phyloP scores from a whole-genome alignment of 2,888 invertebrate species.

The Iselma pallidipennis region DNA sequence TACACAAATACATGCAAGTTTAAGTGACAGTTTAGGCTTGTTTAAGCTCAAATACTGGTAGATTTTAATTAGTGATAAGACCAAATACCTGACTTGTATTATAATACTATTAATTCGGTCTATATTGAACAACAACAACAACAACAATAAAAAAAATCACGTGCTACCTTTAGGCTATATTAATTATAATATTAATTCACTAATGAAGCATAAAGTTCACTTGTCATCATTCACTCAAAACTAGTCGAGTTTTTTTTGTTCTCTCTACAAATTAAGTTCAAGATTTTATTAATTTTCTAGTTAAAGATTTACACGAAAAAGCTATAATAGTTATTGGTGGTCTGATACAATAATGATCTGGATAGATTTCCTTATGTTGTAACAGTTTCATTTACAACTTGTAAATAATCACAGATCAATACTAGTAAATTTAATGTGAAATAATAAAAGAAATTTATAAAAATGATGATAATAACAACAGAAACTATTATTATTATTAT shows the following conservation, averaged over 20 bases:
- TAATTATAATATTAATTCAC: conserved; percentile 37
- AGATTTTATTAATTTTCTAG: too few relatives aligned
- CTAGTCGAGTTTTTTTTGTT: not conserved
- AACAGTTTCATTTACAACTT: too few relatives aligned
- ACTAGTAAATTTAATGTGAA: too few relatives aligned
- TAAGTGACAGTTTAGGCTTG: conserved; percentile 48
- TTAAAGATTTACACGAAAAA: not conserved
- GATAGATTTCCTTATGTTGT: too few relatives aligned
- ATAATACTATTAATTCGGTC: conserved; percentile 28
- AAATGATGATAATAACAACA: too few relatives aligned
- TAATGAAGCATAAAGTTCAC: conserved; percentile 34
- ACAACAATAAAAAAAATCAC: conserved; percentile 10
- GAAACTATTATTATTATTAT: too few relatives aligned
- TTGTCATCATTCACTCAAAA: conserved; percentile 3
- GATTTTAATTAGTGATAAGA: conserved; percentile 52
- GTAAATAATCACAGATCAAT: too few relatives aligned
- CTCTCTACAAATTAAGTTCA: too few relatives aligned
- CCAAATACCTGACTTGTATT: conserved; percentile 31
- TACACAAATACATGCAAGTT: conserved; percentile 47
- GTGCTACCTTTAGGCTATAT: conserved; percentile 28
- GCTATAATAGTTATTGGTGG: too few relatives aligned
- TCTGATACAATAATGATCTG: too few relatives aligned
- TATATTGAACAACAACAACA: conserved; percentile 31
- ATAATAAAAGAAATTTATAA: too few relatives aligned
- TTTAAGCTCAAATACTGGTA: conserved; percentile 46